Evolutionary conservation across 2,113 vertebrate genomes (phyloP), one percentile per base, ranked within the genome.

Genomic region (Nerophis lumbriciformis): DNA sequence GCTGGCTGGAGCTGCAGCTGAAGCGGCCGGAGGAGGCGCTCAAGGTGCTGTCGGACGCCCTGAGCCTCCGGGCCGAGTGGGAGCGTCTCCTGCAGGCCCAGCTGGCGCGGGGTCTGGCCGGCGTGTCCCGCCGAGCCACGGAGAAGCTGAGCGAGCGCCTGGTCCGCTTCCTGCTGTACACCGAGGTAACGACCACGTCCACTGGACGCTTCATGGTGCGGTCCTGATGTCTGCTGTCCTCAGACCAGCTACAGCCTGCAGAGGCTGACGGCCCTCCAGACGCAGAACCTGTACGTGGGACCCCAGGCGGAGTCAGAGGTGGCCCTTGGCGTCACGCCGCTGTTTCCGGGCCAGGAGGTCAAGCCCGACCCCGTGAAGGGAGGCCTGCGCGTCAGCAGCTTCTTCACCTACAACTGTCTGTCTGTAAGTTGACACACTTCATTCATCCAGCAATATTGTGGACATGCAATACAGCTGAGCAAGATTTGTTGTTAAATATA

Each of bases 341-440:
- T 94, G 38, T 93, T 94, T 58, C 90, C 90, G 2, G 90, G 81
- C 8, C 59, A 47, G 0, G 69, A 93, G 59, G 68, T 83, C 45
- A 73, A 83, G 5, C 93, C 93, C 0, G 84, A 97, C 12, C 87
- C 90, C 8, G 80, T 90, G 21, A 98, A 97, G 79, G 95, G 95
- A 1, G 95, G 95, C 48, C 87, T 94, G 4, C 36, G 62, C 0
- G 89, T 97, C 67, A 88, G 82, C 0, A 86, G 69, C 11, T 94
- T 92, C 69, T 91, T 98, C 83, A 97, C 92, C 15, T 96, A 96
- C 86, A 95, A 95, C 86, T 97, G 95, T 64, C 82, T 98, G 68
- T 60, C 75, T 8, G 95, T 98, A 78, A 94, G 94, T 85, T 15
- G 6, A 36, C 42, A 4, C 28, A 28, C 28, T 2, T 28, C 28